Percentiles rank a stretch among this genome's conserved stretches.
Conservation (phyloP, 2,888 invertebrate genomes). For the Drosophila nr. perissopoda region DNA sequence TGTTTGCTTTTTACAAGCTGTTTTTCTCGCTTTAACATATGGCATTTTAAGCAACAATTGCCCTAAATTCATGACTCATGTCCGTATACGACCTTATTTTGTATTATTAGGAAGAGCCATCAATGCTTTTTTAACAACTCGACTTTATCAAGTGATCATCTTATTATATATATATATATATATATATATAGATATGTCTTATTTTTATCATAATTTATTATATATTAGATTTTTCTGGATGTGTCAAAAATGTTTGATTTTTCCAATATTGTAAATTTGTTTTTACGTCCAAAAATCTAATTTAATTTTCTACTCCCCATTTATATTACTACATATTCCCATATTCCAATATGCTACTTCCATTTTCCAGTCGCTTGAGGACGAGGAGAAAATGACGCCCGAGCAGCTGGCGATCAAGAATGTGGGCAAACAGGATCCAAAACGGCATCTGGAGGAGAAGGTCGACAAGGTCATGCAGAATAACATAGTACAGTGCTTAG, state of each 20-base stretch:
- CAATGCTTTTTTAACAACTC: background rate
- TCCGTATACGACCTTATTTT: background rate
- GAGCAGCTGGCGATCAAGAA: constrained; percentile 99
- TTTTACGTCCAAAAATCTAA: background rate
- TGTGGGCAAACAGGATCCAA: constrained; percentile 99
- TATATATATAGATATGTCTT: background rate
- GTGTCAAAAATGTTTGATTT: background rate
- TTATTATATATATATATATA: background rate
- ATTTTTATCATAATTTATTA: background rate
- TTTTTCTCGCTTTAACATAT: constrained; percentile 12
- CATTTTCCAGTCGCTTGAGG: constrained; percentile 90
- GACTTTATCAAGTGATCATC: background rate
- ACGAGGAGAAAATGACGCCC: constrained; percentile 99
- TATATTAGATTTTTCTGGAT: background rate
- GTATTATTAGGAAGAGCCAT: background rate
- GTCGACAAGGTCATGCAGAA: constrained; percentile 98
- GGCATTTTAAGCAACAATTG: background rate
- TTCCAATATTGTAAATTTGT: background rate
- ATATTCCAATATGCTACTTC: background rate
- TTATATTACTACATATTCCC: background rate
- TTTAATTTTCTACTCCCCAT: background rate
- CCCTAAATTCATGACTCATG: background rate
- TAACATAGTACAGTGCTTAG: constrained; percentile 98
- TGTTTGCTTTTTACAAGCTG: background rate
- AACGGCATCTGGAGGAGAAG: constrained; percentile 99